Conservation (phyloP, 2,797 vertebrate species). For the Poecile montanus region DNA sequence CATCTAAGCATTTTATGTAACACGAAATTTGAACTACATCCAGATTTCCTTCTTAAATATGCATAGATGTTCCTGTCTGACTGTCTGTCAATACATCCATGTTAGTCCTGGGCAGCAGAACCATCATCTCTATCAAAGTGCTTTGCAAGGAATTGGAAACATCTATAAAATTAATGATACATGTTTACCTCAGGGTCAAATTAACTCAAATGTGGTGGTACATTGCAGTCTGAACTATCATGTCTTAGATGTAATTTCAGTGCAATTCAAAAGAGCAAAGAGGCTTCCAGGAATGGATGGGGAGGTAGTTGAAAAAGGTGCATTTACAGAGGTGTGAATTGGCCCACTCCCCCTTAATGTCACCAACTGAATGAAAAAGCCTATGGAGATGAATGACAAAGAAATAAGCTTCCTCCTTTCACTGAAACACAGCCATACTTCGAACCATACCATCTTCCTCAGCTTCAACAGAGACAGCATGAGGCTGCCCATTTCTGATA, state of each 20-base stretch:
- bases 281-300: background rate
- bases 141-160: background rate
- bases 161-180: background rate
- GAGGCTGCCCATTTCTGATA: background rate
- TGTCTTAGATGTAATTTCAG: background rate
- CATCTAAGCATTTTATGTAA: background rate
- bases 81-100: background rate
- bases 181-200: background rate
- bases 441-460: background rate
- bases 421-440: background rate
- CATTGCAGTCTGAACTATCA: background rate
- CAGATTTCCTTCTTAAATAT: background rate
- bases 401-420: background rate
- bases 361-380: background rate
- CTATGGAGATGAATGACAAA: background rate
- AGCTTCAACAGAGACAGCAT: rapidly evolving
- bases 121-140: background rate
- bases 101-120: background rate
- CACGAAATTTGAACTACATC: background rate
- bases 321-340: background rate
- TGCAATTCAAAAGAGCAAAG: background rate
- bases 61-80: background rate
- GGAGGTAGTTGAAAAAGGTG: background rate
- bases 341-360: background rate
- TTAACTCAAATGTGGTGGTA: background rate